These are phyloP conservation scores for Lasioglossum pauxillum DNA, from an alignment of 2,888 invertebrate genomes.

Conservation along the genomic window DNA sequence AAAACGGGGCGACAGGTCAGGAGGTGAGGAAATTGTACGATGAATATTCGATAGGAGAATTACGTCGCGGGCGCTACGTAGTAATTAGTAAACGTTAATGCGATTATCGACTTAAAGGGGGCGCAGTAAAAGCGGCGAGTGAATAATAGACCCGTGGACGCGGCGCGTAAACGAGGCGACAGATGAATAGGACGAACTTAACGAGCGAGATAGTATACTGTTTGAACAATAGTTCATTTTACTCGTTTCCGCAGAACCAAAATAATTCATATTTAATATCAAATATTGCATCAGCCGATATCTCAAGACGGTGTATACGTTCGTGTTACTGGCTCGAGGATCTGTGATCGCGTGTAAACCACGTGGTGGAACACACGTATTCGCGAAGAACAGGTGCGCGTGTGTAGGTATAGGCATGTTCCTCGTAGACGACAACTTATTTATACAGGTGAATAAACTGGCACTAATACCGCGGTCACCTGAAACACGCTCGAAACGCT, in stretches of 20 bases:
- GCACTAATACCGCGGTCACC: constrained; percentile 41
- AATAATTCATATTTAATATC: too few species aligned
- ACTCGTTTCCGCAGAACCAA: too few species aligned
- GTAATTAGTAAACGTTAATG: constrained; percentile 48
- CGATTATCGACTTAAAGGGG: constrained; percentile 27
- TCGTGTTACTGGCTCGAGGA: background rate
- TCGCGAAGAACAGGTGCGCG: background rate
- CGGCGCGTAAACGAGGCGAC: constrained; percentile 9
- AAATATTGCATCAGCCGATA: background rate
- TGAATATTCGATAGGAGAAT: constrained; percentile 55
- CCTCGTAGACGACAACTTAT: constrained; percentile 28
- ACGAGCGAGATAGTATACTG: background rate
- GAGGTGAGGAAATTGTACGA: constrained; percentile 42
- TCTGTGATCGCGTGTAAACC: background rate
- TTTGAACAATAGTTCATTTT: too few species aligned
- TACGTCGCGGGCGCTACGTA: constrained; percentile 24
- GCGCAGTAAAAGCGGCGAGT: background rate
- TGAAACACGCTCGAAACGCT: constrained; percentile 28
- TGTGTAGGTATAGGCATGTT: background rate
- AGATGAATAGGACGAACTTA: background rate
- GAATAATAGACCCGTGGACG: constrained; percentile 30
- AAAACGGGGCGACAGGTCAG: constrained; percentile 31
- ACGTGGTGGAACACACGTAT: background rate
- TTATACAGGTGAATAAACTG: constrained; percentile 61
- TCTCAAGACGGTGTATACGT: background rate